Evolutionary conservation across 2,113 vertebrate species (phyloP).

Genomic region (Panthera leo): DNA sequence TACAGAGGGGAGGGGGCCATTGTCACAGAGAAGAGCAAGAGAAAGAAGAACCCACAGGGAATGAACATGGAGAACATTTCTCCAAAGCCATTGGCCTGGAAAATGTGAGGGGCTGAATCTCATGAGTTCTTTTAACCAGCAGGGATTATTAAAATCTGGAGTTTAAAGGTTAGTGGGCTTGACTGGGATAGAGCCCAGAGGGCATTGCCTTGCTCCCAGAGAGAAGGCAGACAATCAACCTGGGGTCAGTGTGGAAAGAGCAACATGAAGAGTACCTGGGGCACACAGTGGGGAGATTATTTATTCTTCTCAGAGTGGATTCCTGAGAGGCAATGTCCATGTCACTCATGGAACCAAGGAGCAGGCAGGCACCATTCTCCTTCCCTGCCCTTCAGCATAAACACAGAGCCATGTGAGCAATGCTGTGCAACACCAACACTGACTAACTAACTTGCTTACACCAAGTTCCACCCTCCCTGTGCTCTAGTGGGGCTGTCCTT

Average conservation of each 20-base stretch:
- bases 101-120: background rate
- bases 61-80: background rate
- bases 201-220: background rate
- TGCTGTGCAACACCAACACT: background rate
- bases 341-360: background rate
- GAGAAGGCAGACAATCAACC: background rate
- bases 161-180: background rate
- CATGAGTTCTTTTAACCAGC: background rate
- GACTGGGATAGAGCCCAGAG: background rate
- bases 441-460: background rate
- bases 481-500: background rate
- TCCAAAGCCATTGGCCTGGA: background rate
- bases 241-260: background rate
- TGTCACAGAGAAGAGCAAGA: background rate
- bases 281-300: background rate
- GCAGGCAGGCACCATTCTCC: background rate
- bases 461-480: background rate
- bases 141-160: background rate
- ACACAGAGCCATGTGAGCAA: background rate
- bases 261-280: background rate
- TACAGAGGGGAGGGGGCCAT: background rate
- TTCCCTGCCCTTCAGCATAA: background rate
- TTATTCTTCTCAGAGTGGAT: background rate
- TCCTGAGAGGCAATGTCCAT: background rate
- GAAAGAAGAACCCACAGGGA: background rate